Evolutionary conservation across 2,888 invertebrate species (phyloP).

Genomic region (Brachypalpus laphriformis): DNA sequence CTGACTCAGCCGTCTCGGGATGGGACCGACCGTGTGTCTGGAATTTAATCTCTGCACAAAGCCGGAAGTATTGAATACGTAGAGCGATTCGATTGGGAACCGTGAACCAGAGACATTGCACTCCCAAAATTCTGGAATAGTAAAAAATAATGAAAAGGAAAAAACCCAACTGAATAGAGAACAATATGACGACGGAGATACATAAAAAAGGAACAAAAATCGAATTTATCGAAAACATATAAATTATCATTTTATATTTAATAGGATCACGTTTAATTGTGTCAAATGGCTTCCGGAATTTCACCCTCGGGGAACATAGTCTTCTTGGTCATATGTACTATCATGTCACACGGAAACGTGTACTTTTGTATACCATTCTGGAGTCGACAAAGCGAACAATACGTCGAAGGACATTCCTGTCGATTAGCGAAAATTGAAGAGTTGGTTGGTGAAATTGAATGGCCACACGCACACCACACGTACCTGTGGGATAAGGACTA

Average conservation of each 20-base stretch:
- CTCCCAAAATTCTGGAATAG: conserved; percentile 59
- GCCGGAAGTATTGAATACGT: conserved; percentile 73
- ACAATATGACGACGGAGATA: conserved; percentile 55
- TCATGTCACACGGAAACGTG: conserved; percentile 39
- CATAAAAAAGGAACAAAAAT: conserved; percentile 52
- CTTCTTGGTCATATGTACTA: background rate
- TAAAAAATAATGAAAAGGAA: conserved; percentile 3
- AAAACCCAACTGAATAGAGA: conserved; percentile 41
- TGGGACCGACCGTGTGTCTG: conserved; percentile 51
- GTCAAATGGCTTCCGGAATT: conserved; percentile 74
- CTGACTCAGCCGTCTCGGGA: conserved; percentile 29
- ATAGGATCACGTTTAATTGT: conserved; percentile 74
- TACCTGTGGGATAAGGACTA: conserved; percentile 42
- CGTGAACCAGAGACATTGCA: conserved; percentile 64
- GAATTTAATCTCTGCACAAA: conserved; percentile 73
- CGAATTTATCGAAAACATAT: conserved; percentile 70
- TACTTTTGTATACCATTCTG: conserved; percentile 1
- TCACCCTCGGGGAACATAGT: conserved; percentile 29
- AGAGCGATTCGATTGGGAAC: conserved; percentile 69
- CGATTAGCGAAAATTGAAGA: conserved; percentile 62
- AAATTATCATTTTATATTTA: conserved; percentile 73
- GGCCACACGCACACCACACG: conserved; percentile 59
- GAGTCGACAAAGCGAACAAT: conserved; percentile 49
- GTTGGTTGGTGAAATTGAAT: conserved; percentile 16
- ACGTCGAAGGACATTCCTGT: conserved; percentile 50